phyloP scores from a whole-genome alignment of 2,797 vertebrate genomes.

The Erethizon dorsatum region DNA sequence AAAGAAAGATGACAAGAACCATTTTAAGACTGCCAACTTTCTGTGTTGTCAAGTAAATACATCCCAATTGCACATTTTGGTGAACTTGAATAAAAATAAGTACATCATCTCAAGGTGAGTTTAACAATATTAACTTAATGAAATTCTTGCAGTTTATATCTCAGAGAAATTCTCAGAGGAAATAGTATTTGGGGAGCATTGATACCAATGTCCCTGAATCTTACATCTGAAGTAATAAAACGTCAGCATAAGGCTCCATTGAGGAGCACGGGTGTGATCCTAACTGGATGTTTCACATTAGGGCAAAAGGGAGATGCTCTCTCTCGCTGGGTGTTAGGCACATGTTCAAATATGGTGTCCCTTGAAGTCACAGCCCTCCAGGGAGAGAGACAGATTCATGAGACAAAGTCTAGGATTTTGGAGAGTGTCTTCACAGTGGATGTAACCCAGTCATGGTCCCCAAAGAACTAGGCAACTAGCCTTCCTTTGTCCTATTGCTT shows the following conservation, averaged over 20 bases:
- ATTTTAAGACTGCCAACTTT: background rate
- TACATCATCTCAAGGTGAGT: constrained; percentile 18
- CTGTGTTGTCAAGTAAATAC: background rate
- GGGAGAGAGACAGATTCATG: background rate
- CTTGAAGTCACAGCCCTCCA: background rate
- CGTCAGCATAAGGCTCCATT: background rate
- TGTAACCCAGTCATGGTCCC: background rate
- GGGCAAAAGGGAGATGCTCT: background rate
- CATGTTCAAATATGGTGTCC: background rate
- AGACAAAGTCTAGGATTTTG: background rate
- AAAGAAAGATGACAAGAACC: background rate
- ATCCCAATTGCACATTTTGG: background rate
- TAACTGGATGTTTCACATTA: background rate
- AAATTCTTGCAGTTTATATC: background rate
- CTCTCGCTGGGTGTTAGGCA: background rate
- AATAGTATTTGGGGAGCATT: background rate
- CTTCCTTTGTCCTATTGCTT: background rate
- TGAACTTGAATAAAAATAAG: background rate
- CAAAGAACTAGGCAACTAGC: background rate
- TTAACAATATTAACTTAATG: constrained; percentile 25
- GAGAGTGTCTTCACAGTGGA: background rate
- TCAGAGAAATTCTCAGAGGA: constrained; percentile 5
- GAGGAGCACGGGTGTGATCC: accelerated
- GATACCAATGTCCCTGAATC: background rate
- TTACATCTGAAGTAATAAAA: background rate